A percentile compares a stretch with the other conserved stretches of the same genome.
Conservation (phyloP, 1,140 invertebrate species). For the Anoplophora glabripennis region DNA sequence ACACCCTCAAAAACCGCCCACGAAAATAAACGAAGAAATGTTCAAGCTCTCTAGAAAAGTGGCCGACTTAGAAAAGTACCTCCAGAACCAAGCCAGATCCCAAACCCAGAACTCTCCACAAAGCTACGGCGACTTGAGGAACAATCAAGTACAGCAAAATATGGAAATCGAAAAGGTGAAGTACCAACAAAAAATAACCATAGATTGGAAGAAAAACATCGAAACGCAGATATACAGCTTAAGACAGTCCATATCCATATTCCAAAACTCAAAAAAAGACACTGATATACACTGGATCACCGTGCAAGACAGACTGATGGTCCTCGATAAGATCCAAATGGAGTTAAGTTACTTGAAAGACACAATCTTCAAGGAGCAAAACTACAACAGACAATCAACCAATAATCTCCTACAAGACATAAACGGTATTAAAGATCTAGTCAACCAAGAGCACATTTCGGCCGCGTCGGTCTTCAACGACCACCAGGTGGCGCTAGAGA, state of each 20-base stretch:
- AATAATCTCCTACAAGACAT: conserved; percentile 60
- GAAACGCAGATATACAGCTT: conserved; percentile 25
- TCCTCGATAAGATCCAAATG: conserved; percentile 56
- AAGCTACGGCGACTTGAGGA: conserved; percentile 9
- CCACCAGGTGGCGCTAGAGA: conserved; percentile 41
- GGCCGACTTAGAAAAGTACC: background rate
- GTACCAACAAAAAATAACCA: conserved; percentile 29
- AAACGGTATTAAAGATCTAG: conserved; percentile 59
- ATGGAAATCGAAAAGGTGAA: conserved; percentile 30
- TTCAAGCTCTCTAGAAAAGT: conserved; percentile 13
- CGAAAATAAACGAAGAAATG: background rate
- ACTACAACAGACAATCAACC: conserved; percentile 55
- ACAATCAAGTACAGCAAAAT: conserved; percentile 1
- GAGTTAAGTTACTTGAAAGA: conserved; percentile 56
- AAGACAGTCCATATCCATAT: conserved; percentile 6
- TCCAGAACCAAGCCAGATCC: background rate
- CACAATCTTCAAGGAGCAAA: conserved; percentile 57
- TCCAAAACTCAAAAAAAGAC: conserved; percentile 16
- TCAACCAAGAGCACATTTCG: conserved; percentile 44
- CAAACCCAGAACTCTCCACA: background rate
- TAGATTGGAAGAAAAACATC: conserved; percentile 28
- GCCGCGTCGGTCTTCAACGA: conserved; percentile 47
- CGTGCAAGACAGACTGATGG: conserved; percentile 12
- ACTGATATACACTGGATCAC: conserved; percentile 9
- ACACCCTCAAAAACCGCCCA: too few relatives aligned